A percentile compares a stretch with the other conserved stretches of the same genome.
phyloP scores from a whole-genome alignment of 37 sponge, comb jelly and placozoan genomes.

The Ephydatia muelleri region DNA sequence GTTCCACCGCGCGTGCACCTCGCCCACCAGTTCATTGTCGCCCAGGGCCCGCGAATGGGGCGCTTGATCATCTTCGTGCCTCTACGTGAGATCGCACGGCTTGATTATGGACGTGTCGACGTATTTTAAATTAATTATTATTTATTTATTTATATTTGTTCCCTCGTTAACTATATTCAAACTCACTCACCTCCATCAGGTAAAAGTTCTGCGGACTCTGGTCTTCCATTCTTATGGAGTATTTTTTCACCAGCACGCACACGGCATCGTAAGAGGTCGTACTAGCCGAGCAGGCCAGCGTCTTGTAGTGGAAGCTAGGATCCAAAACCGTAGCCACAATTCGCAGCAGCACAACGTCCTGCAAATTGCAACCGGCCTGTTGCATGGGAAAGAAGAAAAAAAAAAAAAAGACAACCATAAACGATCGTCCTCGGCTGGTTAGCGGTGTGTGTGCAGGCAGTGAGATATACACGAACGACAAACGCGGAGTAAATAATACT shows the following conservation, averaged over 20 bases:
- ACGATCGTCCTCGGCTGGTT: no score
- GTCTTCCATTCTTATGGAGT: neutral
- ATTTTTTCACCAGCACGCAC: neutral
- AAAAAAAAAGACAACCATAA: no score
- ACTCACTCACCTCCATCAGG: neutral
- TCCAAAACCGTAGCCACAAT: neutral
- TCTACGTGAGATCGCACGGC: no score
- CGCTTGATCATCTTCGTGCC: neutral
- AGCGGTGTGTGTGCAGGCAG: no score
- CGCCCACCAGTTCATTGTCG: neutral
- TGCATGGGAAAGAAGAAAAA: neutral
- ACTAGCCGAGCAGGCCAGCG: neutral
- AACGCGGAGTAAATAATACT: no score
- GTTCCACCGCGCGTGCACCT: neutral
- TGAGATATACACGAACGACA: no score
- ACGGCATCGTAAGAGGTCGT: neutral
- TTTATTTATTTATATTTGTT: no score
- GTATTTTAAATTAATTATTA: no score
- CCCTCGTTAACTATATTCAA: no score
- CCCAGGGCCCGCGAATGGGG: neutral
- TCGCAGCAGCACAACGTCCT: neutral
- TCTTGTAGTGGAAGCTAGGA: neutral
- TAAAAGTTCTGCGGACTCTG: constrained; percentile 1
- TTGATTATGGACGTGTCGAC: no score
- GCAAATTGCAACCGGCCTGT: neutral